A percentile compares a stretch with the other conserved stretches of the same genome.
Conservation (phyloP, 1,140 invertebrate species). For the Papilio glaucus region DNA sequence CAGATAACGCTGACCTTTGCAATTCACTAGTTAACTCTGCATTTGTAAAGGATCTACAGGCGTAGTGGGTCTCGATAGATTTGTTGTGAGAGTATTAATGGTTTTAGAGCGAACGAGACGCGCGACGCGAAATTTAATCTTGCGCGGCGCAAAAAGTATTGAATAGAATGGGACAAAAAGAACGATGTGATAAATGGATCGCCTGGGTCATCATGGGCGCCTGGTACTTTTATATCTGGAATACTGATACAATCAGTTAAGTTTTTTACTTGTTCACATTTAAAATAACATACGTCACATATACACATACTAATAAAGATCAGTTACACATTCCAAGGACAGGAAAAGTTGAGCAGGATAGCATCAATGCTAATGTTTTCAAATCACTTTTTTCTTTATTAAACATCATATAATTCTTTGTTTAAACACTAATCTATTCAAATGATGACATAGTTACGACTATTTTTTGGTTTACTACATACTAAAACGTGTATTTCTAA, state of each 20-base stretch:
- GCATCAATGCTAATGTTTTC: too few relatives aligned
- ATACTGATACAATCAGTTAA: not conserved
- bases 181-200: constrained; percentile 74
- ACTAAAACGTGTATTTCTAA: too few relatives aligned
- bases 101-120: constrained; percentile 65
- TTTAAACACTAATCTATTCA: too few relatives aligned
- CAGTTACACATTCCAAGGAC: too few relatives aligned
- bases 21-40: constrained; percentile 39
- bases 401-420: too few relatives aligned
- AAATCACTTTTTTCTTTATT: too few relatives aligned
- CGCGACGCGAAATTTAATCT: constrained; percentile 78
- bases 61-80: constrained; percentile 49
- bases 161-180: constrained; percentile 75
- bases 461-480: too few relatives aligned
- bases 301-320: too few relatives aligned
- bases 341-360: too few relatives aligned
- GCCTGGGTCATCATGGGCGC: constrained; percentile 59
- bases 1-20: constrained; percentile 51
- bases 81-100: constrained; percentile 69
- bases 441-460: too few relatives aligned
- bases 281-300: too few relatives aligned
- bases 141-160: constrained; percentile 75
- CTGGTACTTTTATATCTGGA: constrained; percentile 41
- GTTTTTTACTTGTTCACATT: not conserved
- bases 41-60: constrained; percentile 28